phyloP scores from a whole-genome alignment of 1,140 invertebrate genomes.

The Drosophila pectinifera region DNA sequence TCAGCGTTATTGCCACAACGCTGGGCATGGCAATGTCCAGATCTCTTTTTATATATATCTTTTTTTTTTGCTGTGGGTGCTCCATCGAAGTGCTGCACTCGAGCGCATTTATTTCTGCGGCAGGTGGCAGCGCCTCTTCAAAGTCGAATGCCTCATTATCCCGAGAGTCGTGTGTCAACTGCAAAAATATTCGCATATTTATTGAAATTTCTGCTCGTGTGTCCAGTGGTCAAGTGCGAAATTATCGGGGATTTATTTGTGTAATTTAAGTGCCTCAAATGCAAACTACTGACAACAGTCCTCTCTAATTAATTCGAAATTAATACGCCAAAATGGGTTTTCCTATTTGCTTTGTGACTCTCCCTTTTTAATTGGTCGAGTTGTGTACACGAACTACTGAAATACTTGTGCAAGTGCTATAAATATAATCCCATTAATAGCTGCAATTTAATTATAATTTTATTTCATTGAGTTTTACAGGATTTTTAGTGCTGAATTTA shows the following conservation, averaged over 20 bases:
- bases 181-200: constrained; percentile 14
- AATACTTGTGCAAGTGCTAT: constrained; percentile 1
- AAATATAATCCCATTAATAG: background rate
- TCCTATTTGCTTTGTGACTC: constrained; percentile 16
- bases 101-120: constrained; percentile 34
- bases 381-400: constrained; percentile 6
- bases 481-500: background rate
- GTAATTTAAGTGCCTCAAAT: constrained; percentile 9
- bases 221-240: constrained; percentile 1
- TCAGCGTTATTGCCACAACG: constrained; percentile 20
- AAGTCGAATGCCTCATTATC: constrained; percentile 28
- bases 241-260: background rate
- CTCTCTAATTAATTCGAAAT: constrained; percentile 13
- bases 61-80: constrained; percentile 6
- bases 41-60: constrained; percentile 13
- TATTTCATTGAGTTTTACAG: no score
- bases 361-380: constrained; percentile 9
- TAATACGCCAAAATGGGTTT: constrained; percentile 3
- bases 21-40: constrained; percentile 37
- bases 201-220: constrained; percentile 14
- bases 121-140: constrained; percentile 56
- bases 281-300: background rate
- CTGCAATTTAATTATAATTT: background rate
- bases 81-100: constrained; percentile 41
- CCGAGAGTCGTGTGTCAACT: constrained; percentile 30